Evolutionary conservation across 2,113 vertebrate genomes (phyloP).

Genomic region (Cryptoleucopteryx plumbea): DNA sequence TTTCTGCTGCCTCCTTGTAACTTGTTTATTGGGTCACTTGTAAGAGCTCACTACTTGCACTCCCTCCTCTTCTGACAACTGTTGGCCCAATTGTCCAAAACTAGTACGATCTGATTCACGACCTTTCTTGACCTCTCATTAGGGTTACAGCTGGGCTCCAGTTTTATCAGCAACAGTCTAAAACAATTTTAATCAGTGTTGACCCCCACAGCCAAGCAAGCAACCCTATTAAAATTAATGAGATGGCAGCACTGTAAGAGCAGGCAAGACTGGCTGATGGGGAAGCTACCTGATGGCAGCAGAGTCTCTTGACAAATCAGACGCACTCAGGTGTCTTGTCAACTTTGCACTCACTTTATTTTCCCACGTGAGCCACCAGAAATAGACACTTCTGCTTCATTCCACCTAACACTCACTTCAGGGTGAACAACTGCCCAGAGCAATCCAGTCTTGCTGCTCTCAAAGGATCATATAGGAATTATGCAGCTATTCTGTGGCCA

Average conservation of each 20-base stretch:
- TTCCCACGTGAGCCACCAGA: neutral
- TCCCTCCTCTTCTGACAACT: neutral
- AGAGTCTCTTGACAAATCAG: conserved; percentile 22
- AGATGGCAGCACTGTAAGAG: neutral
- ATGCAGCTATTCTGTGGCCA: neutral
- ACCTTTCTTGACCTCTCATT: conserved; percentile 29
- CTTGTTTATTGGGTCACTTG: neutral
- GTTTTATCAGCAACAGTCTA: conserved; percentile 15
- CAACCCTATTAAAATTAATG: conserved; percentile 43
- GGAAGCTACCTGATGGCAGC: conserved; percentile 23
- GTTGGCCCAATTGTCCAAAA: neutral
- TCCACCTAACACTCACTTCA: conserved; percentile 42
- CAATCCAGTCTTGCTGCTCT: neutral
- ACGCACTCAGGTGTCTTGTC: conserved; percentile 17
- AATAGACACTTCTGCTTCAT: conserved; percentile 40
- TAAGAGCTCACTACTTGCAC: neutral
- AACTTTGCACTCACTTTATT: conserved; percentile 43
- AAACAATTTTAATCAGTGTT: conserved; percentile 41
- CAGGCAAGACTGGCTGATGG: neutral
- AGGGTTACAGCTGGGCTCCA: conserved; percentile 9
- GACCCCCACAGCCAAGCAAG: neutral
- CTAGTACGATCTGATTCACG: neutral
- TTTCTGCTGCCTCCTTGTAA: neutral
- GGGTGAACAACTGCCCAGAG: neutral
- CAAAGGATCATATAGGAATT: neutral